Evolutionary conservation across 1,140 invertebrate species (phyloP).

Genomic region (Apis dorsata): DNA sequence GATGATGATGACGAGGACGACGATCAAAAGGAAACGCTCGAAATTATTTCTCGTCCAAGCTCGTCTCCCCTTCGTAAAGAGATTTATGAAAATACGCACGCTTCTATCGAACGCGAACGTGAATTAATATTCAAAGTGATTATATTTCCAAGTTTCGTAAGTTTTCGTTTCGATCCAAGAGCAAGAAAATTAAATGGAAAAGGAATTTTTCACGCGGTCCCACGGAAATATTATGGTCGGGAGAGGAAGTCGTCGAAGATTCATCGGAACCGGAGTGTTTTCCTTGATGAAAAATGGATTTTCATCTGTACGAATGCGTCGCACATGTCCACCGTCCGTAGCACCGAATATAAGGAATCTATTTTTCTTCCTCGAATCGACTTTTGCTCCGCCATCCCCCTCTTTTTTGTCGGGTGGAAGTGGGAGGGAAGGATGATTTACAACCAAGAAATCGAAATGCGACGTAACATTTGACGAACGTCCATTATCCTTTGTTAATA

Average conservation of each 20-base stretch:
- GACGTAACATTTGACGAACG: background rate
- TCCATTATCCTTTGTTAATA: background rate
- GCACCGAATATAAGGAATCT: conserved; percentile 9
- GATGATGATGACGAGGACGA: background rate
- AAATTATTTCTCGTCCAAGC: background rate
- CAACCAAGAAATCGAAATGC: background rate
- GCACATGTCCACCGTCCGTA: background rate
- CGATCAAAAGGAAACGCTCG: background rate
- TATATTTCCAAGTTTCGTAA: background rate
- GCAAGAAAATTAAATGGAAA: background rate
- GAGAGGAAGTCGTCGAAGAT: background rate
- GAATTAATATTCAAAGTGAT: background rate
- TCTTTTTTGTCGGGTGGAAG: no score
- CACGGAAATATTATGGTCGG: background rate
- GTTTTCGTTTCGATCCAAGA: no score
- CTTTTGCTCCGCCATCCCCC: background rate
- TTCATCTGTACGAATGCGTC: conserved; percentile 23
- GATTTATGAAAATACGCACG: background rate
- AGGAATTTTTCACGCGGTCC: background rate
- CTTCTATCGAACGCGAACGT: background rate
- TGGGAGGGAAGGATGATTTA: no score
- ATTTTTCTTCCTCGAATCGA: conserved; percentile 20
- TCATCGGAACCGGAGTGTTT: conserved; percentile 6
- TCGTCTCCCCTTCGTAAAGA: background rate
- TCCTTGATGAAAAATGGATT: conserved; percentile 36